phyloP scores from a whole-genome alignment of 2,113 vertebrate genomes.

The Cricetomys ansorgei region DNA sequence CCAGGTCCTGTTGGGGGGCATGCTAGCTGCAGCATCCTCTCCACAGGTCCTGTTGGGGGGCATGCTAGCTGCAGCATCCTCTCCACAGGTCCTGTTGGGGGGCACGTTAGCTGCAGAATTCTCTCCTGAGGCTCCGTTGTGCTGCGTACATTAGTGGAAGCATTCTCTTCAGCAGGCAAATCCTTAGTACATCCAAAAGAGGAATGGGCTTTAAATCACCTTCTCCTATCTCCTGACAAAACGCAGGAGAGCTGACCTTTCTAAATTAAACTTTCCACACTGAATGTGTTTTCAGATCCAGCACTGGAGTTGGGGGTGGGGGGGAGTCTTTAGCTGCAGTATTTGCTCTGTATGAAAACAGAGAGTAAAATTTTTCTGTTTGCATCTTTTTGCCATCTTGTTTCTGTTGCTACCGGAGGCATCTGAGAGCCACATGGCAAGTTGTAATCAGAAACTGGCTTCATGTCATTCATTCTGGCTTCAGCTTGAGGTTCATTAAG shows the following conservation, averaged over 20 bases:
- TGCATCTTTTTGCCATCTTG: background rate
- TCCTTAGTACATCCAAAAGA: conserved; percentile 7
- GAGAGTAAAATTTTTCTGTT: background rate
- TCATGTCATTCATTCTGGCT: background rate
- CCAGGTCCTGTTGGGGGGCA: too few species aligned
- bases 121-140: too few species aligned
- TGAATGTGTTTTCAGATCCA: background rate
- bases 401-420: background rate
- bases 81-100: too few species aligned
- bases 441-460: conserved; percentile 5
- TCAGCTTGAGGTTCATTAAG: conserved; percentile 33
- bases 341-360: conserved; percentile 7
- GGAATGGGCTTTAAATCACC: background rate
- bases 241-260: background rate
- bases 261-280: background rate
- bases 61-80: too few species aligned
- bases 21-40: too few species aligned
- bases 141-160: too few species aligned
- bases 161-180: background rate
- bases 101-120: too few species aligned
- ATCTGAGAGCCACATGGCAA: background rate
- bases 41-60: background rate
- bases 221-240: background rate
- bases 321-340: background rate
- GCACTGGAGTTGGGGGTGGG: too few species aligned